Conservation (phyloP, 1,140 invertebrate genomes). For the Drosophila eugracilis region DNA sequence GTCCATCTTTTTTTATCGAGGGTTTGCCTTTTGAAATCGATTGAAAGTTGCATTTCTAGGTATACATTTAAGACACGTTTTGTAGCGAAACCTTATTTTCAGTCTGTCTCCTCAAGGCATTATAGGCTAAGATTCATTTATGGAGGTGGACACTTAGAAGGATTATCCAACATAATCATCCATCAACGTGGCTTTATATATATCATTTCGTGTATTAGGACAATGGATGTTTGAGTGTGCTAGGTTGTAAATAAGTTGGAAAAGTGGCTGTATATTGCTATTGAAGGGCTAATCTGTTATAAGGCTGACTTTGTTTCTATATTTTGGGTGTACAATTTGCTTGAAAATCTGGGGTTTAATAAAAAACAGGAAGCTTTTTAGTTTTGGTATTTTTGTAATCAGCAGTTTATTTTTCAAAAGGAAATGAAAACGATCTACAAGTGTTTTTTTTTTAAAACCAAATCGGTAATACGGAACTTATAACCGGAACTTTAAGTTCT, state of each 20-base stretch:
- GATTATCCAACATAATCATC: not conserved
- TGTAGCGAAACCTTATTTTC: not conserved
- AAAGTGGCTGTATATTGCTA: constrained; percentile 7
- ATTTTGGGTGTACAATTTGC: not conserved
- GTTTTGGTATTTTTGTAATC: no score
- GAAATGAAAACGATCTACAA: no score
- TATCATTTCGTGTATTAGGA: constrained; percentile 1
- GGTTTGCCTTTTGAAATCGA: constrained; percentile 24
- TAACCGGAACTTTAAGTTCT: no score
- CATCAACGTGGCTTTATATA: constrained; percentile 26
- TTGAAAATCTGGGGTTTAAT: not conserved
- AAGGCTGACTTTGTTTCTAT: not conserved
- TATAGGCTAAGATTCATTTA: constrained; percentile 10
- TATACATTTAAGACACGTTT: not conserved
- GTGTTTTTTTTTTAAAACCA: no score
- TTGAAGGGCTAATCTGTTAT: not conserved
- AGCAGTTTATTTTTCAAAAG: no score
- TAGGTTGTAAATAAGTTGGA: constrained; percentile 23
- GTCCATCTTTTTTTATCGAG: constrained; percentile 9
- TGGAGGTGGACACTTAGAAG: not conserved
- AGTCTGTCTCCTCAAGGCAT: not conserved
- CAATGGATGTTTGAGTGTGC: constrained; percentile 5
- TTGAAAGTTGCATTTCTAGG: constrained; percentile 22
- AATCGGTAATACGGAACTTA: no score
- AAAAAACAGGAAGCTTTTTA: no score